phyloP scores from a whole-genome alignment of 2,113 vertebrate genomes.

The Corapipo altera region DNA sequence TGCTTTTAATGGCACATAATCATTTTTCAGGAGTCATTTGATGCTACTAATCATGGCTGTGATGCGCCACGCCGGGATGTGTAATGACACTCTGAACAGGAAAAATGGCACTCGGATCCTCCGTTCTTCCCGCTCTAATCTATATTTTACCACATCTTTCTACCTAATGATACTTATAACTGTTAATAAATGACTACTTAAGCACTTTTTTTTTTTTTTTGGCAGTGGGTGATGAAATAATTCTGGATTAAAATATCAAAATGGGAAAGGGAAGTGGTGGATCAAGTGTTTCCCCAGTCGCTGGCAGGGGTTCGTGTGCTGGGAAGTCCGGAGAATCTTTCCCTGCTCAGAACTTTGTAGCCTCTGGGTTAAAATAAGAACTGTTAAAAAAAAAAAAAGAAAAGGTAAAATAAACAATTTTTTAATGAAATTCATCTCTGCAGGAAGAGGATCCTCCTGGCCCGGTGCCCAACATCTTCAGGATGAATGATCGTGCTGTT shows the following conservation, averaged over 20 bases:
- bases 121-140: constrained; percentile 40
- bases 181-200: constrained; percentile 63
- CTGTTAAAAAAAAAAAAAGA: not conserved
- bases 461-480: not conserved
- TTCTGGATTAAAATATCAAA: not conserved
- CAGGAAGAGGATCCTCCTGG: constrained; percentile 37
- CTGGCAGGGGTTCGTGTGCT: not conserved
- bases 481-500: not conserved
- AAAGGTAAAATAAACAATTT: not conserved
- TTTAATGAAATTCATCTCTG: not conserved
- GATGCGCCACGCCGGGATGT: constrained; percentile 60
- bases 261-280: not conserved
- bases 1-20: constrained; percentile 79
- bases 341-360: not conserved
- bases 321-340: not conserved
- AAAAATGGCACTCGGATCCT: constrained; percentile 54
- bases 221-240: not conserved
- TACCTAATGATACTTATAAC: constrained; percentile 56
- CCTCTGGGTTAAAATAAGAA: not conserved
- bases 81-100: constrained; percentile 70
- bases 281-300: accelerated
- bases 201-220: not conserved
- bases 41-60: constrained; percentile 75
- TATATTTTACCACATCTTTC: constrained; percentile 58
- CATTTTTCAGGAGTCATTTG: constrained; percentile 80